Evolutionary conservation across 2,797 vertebrate genomes (phyloP).

Genomic region (Gymnocypris eckloni): DNA sequence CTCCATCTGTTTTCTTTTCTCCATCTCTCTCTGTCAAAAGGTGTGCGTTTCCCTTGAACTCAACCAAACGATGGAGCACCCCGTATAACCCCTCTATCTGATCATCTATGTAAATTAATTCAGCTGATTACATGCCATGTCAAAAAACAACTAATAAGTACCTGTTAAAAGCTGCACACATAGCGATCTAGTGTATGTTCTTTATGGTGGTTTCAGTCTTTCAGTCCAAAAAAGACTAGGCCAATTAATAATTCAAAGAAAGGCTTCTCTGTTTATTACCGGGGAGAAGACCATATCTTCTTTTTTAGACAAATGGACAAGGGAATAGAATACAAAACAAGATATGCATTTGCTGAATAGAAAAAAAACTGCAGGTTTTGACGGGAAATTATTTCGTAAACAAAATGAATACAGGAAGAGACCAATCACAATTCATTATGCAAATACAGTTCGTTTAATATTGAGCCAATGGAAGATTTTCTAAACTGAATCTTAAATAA

Average conservation of each 20-base stretch:
- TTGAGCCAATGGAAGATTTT: not conserved
- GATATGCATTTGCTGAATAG: not conserved
- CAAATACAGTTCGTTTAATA: not conserved
- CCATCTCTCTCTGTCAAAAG: slow-evolving; percentile 38
- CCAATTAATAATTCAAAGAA: not conserved
- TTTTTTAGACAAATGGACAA: not conserved
- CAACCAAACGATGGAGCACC: not conserved
- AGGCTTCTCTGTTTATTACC: not conserved
- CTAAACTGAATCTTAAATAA: not conserved
- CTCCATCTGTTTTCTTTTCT: slow-evolving; percentile 47
- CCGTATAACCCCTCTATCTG: not conserved
- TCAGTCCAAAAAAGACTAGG: not conserved
- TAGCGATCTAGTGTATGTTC: not conserved
- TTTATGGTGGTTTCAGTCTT: not conserved
- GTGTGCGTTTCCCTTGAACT: slow-evolving; percentile 33
- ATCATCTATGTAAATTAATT: slow-evolving; percentile 5
- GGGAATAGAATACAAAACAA: not conserved
- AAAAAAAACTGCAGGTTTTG: not conserved
- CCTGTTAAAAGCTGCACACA: not conserved
- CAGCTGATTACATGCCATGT: not conserved
- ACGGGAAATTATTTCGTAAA: not conserved
- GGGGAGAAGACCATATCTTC: not conserved
- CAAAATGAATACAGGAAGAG: not conserved
- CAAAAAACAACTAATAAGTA: not conserved
- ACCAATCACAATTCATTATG: not conserved